Percentiles rank a stretch among this genome's conserved stretches.
Evolutionary conservation across 2,888 invertebrate genomes (phyloP).

Genomic region (Keiferia lycopersicella): DNA sequence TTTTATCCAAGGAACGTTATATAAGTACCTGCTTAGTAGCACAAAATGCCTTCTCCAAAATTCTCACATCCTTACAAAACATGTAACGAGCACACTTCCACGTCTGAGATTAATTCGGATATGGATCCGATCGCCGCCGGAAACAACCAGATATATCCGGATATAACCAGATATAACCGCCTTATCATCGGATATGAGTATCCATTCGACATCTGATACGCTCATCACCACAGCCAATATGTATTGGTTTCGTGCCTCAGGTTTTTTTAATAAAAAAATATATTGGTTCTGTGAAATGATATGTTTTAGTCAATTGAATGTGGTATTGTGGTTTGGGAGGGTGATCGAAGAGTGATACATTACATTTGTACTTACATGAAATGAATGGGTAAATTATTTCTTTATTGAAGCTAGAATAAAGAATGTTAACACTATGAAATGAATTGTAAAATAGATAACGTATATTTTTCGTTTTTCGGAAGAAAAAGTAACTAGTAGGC

Average conservation of each 20-base stretch:
- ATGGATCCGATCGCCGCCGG: conserved; percentile 69
- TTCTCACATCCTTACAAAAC: conserved; percentile 33
- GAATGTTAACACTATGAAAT: no score
- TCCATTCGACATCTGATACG: conserved; percentile 36
- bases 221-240: conserved; percentile 36
- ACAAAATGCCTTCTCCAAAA: neutral
- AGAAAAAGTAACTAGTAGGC: no score
- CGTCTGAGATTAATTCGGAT: conserved; percentile 72
- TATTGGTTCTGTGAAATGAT: neutral
- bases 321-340: neutral
- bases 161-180: conserved; percentile 22
- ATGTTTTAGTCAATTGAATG: conserved; percentile 7
- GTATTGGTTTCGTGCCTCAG: conserved; percentile 57
- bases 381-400: no score
- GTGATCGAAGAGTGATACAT: neutral
- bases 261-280: conserved; percentile 39
- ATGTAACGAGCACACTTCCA: conserved; percentile 67
- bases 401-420: no score
- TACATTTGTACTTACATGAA: no score
- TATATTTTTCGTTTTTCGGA: no score
- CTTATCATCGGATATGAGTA: conserved; percentile 25
- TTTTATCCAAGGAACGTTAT: no score
- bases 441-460: no score
- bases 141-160: conserved; percentile 31
- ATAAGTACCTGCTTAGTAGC: no score